These are phyloP conservation scores for Eumeta japonica DNA, from an alignment of 1,140 invertebrate species.

Conservation along the genomic window DNA sequence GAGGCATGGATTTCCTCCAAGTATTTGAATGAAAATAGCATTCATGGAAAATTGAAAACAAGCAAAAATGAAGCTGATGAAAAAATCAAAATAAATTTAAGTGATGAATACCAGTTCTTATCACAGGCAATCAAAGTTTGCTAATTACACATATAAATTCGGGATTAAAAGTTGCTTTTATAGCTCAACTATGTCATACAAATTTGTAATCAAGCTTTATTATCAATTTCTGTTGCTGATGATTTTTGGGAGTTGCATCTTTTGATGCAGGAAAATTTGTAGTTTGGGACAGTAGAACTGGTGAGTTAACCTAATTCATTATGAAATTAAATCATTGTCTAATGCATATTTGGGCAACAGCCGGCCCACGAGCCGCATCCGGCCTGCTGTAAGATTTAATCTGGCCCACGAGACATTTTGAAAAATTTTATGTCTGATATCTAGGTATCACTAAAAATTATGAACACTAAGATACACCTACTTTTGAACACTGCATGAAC, in stretches of 20 bases:
- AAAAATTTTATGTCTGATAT: too few species aligned
- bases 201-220: conserved; percentile 36
- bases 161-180: conserved; percentile 42
- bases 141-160: conserved; percentile 43
- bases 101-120: conserved; percentile 37
- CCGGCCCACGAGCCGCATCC: too few species aligned
- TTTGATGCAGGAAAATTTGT: conserved; percentile 59
- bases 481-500: too few species aligned
- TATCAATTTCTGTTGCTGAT: conserved; percentile 58
- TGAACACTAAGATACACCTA: too few species aligned
- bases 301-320: too few species aligned
- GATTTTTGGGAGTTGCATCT: conserved; percentile 64
- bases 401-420: too few species aligned
- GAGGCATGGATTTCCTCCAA: conserved; percentile 53
- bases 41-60: conserved; percentile 33
- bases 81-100: conserved; percentile 40
- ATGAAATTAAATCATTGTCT: too few species aligned
- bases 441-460: too few species aligned
- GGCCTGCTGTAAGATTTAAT: too few species aligned
- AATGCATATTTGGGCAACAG: too few species aligned
- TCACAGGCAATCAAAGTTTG: conserved; percentile 33
- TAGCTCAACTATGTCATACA: conserved; percentile 43
- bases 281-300: conserved; percentile 65
- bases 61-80: conserved; percentile 24
- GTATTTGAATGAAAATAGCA: conserved; percentile 36